These are phyloP conservation scores for Hyles lineata DNA, from an alignment of 2,888 invertebrate genomes.

Conservation along the genomic window DNA sequence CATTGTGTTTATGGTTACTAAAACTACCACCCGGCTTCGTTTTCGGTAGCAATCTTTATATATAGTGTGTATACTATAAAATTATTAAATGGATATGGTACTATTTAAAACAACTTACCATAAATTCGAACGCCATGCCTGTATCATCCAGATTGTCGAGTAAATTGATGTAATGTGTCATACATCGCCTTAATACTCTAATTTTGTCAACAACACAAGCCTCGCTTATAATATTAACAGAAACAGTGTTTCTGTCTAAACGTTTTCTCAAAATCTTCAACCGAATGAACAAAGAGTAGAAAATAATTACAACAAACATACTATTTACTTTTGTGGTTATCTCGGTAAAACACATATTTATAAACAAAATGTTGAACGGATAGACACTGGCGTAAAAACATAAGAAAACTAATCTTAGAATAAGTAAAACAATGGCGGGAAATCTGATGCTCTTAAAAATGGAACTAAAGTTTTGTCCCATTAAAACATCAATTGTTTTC, in stretches of 20 bases:
- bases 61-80: too few species aligned
- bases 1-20: too few species aligned
- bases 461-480: slow-evolving; percentile 18
- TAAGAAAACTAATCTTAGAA: too few species aligned
- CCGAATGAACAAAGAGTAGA: neutral
- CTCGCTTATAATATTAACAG: slow-evolving; percentile 13
- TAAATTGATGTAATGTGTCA: neutral
- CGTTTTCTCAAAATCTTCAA: neutral
- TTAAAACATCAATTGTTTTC: slow-evolving; percentile 14
- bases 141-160: slow-evolving; percentile 27
- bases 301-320: neutral
- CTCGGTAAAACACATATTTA: neutral
- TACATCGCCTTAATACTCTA: neutral
- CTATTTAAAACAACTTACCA: slow-evolving; percentile 18
- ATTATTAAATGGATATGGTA: too few species aligned
- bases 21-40: too few species aligned
- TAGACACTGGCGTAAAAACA: too few species aligned
- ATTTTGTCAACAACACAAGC: neutral
- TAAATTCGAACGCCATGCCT: slow-evolving; percentile 27
- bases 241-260: neutral
- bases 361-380: too few species aligned
- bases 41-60: too few species aligned
- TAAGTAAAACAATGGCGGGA: neutral
- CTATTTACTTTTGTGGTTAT: neutral
- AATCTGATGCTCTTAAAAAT: neutral